Evolutionary conservation across 2,888 invertebrate genomes (phyloP), one percentile per base, ranked within the genome.

Genomic region (Tipula lateralis): DNA sequence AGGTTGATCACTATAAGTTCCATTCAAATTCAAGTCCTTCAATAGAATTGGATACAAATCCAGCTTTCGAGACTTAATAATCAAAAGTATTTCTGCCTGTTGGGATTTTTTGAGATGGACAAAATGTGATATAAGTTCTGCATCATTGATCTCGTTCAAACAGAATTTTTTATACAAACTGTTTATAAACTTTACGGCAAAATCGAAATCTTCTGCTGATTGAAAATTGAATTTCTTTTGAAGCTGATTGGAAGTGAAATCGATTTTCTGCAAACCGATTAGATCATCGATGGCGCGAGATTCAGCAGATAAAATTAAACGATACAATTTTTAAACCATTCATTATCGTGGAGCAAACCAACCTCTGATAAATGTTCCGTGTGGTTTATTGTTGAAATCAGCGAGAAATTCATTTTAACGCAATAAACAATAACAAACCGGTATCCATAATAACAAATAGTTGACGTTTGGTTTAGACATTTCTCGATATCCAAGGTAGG

Each of bases 141-240:
- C 85, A 82, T 87, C 87, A 2, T 86, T 86, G 19, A 87, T 85
- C 32, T 85, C 80, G 34, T 87, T 87, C 24, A 87, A 85, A 85
- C 87, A 88, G 84, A 87, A 88, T 29, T 87, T 86, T 32, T 87
- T 88, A 86, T 90, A 90, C 66, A 87, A 88, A 83, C 88, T 88
- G 9, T 90, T 88, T 84, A 90, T 88, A 29, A 87, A 88, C 83
- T 88, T 88, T 9, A 89, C 88, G 6, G 89, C 87, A 13, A 88
- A 86, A 84, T 90, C 85, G 84, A 90, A 90, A 83, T 90, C 89
- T 84, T 90, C 88, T 0, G 89, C 87, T 84, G 88, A 89, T 13
- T 88, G 88, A 86, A 90, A 90, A 7, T 90, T 90, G 86, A 89
- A 90, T 85, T 90, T 90, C 85, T 89, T 89, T 1, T 88, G 89